These are phyloP conservation scores for Chiroxiphia lanceolata DNA, from an alignment of 2,797 vertebrate species.

Conservation along the genomic window DNA sequence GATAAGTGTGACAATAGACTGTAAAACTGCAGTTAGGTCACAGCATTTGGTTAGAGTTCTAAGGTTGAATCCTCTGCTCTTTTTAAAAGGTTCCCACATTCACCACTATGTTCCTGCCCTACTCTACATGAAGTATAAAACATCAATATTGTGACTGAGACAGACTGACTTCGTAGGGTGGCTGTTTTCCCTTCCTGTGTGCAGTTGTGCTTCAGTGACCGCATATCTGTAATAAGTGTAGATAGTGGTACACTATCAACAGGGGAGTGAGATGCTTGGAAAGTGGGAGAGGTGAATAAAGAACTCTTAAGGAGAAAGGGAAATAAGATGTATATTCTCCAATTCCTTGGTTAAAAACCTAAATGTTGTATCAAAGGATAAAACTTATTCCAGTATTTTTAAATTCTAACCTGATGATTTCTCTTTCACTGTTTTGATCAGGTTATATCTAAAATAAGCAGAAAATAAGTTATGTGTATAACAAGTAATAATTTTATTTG, in stretches of 20 bases:
- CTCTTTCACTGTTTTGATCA: neutral
- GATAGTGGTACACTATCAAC: neutral
- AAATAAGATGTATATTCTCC: neutral
- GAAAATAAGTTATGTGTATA: neutral
- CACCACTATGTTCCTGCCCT: neutral
- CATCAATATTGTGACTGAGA: neutral
- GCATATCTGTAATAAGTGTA: neutral
- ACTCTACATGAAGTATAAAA: neutral
- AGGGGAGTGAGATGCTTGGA: neutral
- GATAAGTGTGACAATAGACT: neutral
- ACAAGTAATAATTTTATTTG: neutral
- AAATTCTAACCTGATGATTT: neutral
- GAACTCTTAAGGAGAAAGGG: neutral
- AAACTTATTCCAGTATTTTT: neutral
- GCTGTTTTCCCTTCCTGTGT: neutral
- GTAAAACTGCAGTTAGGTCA: neutral
- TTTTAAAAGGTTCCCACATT: neutral
- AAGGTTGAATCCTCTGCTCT: neutral
- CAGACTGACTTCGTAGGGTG: neutral
- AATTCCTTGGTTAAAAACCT: neutral
- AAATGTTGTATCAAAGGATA: neutral
- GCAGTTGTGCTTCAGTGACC: neutral
- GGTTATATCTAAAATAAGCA: neutral
- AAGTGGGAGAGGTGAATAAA: neutral
- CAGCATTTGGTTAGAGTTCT: accelerated